Evolutionary conservation across 2,797 vertebrate genomes (phyloP), one percentile per base, ranked within the genome.

Genomic region (Masticophis lateralis): DNA sequence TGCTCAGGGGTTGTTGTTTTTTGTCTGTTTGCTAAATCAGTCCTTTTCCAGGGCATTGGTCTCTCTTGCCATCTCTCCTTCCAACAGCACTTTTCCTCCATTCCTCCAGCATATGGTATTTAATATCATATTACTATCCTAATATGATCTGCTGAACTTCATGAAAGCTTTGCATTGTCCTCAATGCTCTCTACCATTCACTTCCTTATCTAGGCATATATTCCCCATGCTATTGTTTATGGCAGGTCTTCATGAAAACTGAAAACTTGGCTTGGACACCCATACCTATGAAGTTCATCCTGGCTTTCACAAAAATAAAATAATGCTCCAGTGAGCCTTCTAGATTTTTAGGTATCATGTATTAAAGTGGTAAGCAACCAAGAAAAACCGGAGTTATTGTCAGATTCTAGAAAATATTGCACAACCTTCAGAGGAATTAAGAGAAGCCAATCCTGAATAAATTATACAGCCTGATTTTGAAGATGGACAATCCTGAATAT

Each of bases 361-460:
- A 74, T 79, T 43, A 92, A 92, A 27, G 3, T 9, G n/a, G 92
- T 86, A 92, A 1, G 9, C 2, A 8, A 83, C 10, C 20, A 20
- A 25, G 37, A 94, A 57, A 63, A 22, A 47, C 32, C 28, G 32
- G 28, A 16, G 6, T 12, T 61, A 37, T 37, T 61, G 14, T 32
- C 56, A 55, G 10, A 61, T 47, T 20, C n/a, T 27, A 66, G 63
- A 87, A 90, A 4, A 89, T 86, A 59, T 43, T 51, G 55, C 55
- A 93, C 89, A 89, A 83, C 14, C 57, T 94, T 86, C 88, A 90
- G 27, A n/a, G 18, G 60, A 32, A 53, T 5, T 60, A 57, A 89
- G 91, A 87, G 93, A 63, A 53, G 92, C 91, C 93, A 93, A 60
- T 94, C 96, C 95, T 92, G 94, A 2, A 2, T 69, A 91, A 95